Percentiles rank a stretch among this genome's conserved stretches.
These are phyloP conservation scores for Myocastor coypus DNA, from an alignment of 2,113 vertebrate species.

Conservation along the genomic window DNA sequence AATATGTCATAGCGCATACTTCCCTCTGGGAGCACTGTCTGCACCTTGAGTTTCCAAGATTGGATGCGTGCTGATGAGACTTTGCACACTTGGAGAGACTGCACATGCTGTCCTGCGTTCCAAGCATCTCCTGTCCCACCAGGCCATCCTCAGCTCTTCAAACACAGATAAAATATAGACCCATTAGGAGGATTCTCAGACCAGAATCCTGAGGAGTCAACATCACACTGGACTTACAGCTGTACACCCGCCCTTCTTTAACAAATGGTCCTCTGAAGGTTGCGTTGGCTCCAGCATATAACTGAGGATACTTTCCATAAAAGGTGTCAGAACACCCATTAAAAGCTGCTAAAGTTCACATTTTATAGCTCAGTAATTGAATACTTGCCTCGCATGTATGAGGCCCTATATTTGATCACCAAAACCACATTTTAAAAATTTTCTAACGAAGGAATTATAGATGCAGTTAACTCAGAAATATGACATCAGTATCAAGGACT, in stretches of 20 bases:
- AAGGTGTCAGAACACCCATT: not conserved
- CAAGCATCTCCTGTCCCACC: not conserved
- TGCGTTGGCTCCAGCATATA: not conserved
- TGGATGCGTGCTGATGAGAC: not conserved
- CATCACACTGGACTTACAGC: not conserved
- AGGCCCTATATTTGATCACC: not conserved
- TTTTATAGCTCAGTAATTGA: not conserved
- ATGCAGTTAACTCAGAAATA: not conserved
- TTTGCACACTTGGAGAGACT: not conserved
- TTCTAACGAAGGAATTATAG: not conserved
- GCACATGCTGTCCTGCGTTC: not conserved
- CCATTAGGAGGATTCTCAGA: not conserved
- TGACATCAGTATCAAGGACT: not conserved
- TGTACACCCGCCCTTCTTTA: not conserved
- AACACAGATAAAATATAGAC: not conserved
- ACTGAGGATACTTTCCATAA: not conserved
- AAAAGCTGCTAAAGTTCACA: not conserved
- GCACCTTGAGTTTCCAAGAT: not conserved
- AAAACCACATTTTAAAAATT: not conserved
- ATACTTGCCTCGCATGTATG: not conserved
- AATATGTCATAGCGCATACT: not conserved
- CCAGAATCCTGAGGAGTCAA: not conserved
- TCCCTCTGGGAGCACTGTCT: not conserved
- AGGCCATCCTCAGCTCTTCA: not conserved
- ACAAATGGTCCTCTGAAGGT: not conserved